Evolutionary conservation across 2,113 vertebrate genomes (phyloP).

Genomic region (Hyaena hyaena): DNA sequence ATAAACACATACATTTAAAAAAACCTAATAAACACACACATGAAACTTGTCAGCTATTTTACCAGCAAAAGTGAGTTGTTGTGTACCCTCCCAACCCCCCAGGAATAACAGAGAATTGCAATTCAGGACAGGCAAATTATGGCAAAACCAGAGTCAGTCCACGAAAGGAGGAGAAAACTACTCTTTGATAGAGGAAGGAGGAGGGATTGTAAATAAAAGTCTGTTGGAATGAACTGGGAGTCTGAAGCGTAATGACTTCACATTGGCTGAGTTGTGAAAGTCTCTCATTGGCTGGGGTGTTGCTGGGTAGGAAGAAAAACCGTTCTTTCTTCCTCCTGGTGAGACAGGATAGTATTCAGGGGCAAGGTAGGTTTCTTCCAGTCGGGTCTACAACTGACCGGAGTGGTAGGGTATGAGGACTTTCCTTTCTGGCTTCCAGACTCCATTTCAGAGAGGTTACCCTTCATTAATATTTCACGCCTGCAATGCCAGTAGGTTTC

Average conservation of each 20-base stretch:
- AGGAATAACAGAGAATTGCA: background rate
- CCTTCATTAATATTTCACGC: background rate
- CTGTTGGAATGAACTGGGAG: background rate
- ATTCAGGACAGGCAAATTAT: background rate
- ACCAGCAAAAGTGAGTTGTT: background rate
- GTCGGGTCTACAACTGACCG: background rate
- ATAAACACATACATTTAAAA: too few species aligned
- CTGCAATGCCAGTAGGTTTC: background rate
- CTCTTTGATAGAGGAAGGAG: background rate
- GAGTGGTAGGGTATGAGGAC: background rate
- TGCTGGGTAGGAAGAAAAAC: background rate
- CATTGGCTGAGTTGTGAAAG: background rate
- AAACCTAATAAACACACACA: too few species aligned
- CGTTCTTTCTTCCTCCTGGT: background rate
- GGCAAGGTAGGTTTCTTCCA: background rate
- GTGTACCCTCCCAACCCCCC: too few species aligned
- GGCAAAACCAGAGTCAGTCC: background rate
- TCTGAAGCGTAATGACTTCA: background rate
- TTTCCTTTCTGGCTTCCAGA: background rate
- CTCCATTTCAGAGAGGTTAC: background rate
- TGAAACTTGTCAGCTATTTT: background rate
- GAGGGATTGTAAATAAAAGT: background rate
- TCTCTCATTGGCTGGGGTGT: background rate
- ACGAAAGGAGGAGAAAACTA: background rate
- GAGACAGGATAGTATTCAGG: background rate